These are phyloP conservation scores for Saccostrea cuccullata DNA, from an alignment of 1,140 invertebrate genomes.

Conservation along the genomic window DNA sequence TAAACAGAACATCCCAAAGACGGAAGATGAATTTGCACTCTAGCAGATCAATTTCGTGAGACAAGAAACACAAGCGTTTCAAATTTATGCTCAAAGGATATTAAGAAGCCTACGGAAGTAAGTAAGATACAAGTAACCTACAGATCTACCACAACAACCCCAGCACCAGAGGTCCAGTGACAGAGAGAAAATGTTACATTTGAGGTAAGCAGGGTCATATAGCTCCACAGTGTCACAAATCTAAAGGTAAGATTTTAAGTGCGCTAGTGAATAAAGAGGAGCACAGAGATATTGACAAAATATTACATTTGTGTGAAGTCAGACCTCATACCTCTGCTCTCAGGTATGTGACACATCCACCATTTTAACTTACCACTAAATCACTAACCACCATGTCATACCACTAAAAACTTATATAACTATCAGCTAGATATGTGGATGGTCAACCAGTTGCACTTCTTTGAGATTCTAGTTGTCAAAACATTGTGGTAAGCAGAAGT, in stretches of 20 bases:
- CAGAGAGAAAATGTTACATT: neutral
- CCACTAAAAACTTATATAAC: neutral
- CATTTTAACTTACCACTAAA: neutral
- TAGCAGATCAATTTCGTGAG: neutral
- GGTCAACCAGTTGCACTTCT: neutral
- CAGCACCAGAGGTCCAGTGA: neutral
- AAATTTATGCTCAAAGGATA: neutral
- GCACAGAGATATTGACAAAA: neutral
- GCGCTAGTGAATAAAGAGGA: neutral
- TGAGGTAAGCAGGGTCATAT: neutral
- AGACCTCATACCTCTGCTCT: neutral
- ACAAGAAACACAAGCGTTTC: neutral
- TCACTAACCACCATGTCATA: conserved; percentile 10
- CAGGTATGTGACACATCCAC: neutral
- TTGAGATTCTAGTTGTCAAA: neutral
- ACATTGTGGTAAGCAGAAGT: neutral
- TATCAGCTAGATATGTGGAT: neutral
- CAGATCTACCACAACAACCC: neutral
- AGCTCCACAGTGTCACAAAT: too few relatives aligned
- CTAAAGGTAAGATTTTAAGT: neutral
- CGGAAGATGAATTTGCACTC: neutral
- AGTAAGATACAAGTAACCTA: neutral
- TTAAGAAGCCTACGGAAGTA: neutral
- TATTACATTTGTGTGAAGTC: neutral
- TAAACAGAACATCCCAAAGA: neutral